Conservation (phyloP, 2,888 invertebrate genomes). For the Ptychoptera albimana region DNA sequence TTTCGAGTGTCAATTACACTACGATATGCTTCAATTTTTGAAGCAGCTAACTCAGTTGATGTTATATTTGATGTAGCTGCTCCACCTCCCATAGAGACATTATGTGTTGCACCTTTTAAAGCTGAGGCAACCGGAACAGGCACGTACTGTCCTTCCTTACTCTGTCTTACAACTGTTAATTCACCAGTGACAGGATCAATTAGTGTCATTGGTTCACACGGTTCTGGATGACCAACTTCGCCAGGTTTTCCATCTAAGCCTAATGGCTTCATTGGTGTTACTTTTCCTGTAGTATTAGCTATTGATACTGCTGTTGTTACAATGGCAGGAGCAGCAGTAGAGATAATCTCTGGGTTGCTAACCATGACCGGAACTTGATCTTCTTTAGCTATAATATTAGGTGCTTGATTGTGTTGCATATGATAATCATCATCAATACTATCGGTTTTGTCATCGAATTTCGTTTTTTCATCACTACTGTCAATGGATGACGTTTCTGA, state of each 20-base stretch:
- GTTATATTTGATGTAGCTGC: not conserved
- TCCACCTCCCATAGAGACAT: not conserved
- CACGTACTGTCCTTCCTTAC: slow-evolving; percentile 51
- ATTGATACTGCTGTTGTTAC: slow-evolving; percentile 11
- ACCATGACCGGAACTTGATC: slow-evolving; percentile 11
- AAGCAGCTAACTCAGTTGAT: not conserved
- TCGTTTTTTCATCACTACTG: slow-evolving; percentile 39
- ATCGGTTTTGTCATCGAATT: slow-evolving; percentile 11
- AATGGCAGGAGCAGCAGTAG: slow-evolving; percentile 11
- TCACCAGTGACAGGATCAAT: slow-evolving; percentile 63
- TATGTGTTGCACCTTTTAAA: not conserved
- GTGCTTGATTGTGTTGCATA: slow-evolving; percentile 7
- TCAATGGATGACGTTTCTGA: slow-evolving; percentile 46
- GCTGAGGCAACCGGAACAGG: slow-evolving; percentile 29
- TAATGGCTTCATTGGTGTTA: not conserved
- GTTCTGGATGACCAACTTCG: slow-evolving; percentile 15
- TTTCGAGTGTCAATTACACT: no score
- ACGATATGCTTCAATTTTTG: not conserved
- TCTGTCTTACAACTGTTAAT: slow-evolving; percentile 50
- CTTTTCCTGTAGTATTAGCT: not conserved
- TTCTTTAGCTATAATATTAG: slow-evolving; percentile 10
- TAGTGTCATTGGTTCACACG: slow-evolving; percentile 44
- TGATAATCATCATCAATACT: not conserved
- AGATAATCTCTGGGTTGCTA: not conserved
- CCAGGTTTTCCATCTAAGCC: not conserved